Conservation (phyloP, 2,888 invertebrate genomes). For the Drosophila anceps region DNA sequence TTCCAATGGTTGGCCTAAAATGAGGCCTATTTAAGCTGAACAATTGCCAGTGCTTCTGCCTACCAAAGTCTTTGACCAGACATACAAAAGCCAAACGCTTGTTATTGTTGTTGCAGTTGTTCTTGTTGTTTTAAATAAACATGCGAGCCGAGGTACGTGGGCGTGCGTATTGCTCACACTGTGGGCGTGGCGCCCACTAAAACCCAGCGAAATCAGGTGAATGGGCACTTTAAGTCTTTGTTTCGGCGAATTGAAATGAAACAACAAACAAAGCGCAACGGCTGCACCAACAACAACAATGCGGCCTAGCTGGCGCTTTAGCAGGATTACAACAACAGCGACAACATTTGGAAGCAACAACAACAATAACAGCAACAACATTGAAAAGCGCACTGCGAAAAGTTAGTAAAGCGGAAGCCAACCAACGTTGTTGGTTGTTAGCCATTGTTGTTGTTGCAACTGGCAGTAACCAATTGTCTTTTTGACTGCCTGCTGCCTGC, state of each 20-base stretch:
- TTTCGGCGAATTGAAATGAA: constrained; percentile 78
- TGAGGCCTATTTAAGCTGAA: constrained; percentile 68
- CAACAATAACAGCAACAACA: constrained; percentile 35
- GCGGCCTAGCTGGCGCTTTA: constrained; percentile 55
- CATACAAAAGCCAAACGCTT: constrained; percentile 45
- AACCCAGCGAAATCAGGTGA: constrained; percentile 76
- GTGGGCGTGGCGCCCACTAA: constrained; percentile 46
- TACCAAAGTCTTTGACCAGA: constrained; percentile 36
- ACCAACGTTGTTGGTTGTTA: constrained; percentile 51
- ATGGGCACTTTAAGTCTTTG: constrained; percentile 80
- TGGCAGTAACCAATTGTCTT: constrained; percentile 14
- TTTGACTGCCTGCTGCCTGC: constrained; percentile 22
- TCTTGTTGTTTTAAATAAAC: constrained; percentile 70
- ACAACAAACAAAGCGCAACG: constrained; percentile 66
- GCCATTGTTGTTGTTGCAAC: constrained; percentile 50
- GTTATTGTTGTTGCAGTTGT: constrained; percentile 20
- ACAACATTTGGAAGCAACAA: constrained; percentile 54
- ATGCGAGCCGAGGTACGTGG: constrained; percentile 45
- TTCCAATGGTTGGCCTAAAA: constrained; percentile 52
- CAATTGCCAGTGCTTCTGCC: constrained; percentile 39
- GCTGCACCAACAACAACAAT: constrained; percentile 45
- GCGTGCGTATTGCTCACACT: constrained; percentile 52
- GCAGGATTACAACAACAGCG: constrained; percentile 65
- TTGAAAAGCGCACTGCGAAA: constrained; percentile 70
- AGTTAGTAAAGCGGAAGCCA: constrained; percentile 73